A percentile compares a stretch with the other conserved stretches of the same genome.
Conservation (phyloP, 2,797 vertebrate genomes). For the Miichthys miiuy region DNA sequence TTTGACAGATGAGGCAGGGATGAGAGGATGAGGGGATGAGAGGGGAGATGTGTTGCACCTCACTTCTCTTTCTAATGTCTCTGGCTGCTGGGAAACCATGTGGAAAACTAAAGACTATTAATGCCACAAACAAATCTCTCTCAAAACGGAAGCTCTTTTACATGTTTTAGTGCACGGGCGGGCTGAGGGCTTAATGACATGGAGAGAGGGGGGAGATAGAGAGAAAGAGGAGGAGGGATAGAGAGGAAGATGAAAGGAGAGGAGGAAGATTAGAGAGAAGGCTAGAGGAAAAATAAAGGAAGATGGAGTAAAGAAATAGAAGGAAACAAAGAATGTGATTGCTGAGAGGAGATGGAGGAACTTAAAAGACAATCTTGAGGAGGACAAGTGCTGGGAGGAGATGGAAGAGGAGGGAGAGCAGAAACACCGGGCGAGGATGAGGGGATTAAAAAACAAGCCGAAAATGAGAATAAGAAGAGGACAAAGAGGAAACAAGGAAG, state of each 20-base stretch:
- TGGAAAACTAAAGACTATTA: constrained; percentile 85
- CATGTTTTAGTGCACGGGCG: constrained; percentile 73
- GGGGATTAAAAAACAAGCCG: not conserved
- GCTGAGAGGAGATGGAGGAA: not conserved
- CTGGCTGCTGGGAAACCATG: constrained; percentile 72
- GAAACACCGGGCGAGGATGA: not conserved
- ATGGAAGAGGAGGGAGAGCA: not conserved
- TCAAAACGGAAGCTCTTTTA: constrained; percentile 77
- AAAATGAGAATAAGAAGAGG: not conserved
- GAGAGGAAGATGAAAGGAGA: constrained; percentile 13
- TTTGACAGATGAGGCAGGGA: constrained; percentile 78
- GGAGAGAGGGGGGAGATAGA: constrained; percentile 57
- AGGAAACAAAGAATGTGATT: not conserved
- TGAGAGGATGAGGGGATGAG: constrained; percentile 70
- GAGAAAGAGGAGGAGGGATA: not conserved
- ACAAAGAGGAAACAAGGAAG: not conserved
- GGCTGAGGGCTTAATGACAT: constrained; percentile 73
- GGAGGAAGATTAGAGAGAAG: constrained; percentile 7
- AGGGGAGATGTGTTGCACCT: constrained; percentile 77
- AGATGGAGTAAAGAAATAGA: not conserved
- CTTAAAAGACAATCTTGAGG: not conserved
- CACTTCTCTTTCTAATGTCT: constrained; percentile 83
- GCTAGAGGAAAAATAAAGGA: not conserved
- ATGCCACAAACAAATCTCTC: constrained; percentile 83
- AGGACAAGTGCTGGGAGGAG: constrained; percentile 13